Evolutionary conservation across 2,113 vertebrate genomes (phyloP).

Genomic region (Nothoprocta pentlandii): DNA sequence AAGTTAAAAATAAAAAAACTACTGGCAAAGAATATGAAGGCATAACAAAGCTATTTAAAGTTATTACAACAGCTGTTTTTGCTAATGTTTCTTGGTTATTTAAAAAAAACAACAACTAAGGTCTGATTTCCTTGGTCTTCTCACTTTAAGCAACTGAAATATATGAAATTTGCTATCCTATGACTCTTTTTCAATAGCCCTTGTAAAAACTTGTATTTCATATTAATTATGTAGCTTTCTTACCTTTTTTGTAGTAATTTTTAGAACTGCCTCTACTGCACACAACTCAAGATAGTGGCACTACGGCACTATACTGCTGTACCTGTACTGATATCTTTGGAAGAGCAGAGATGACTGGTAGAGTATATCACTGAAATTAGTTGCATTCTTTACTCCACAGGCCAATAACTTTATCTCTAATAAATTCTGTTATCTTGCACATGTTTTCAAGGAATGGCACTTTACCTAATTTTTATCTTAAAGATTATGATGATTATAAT

Average conservation of each 20-base stretch:
- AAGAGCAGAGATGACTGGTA: background rate
- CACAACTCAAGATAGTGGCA: background rate
- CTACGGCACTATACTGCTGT: background rate
- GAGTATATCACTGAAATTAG: background rate
- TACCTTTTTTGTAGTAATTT: background rate
- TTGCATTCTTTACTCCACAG: background rate
- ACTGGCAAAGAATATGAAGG: slow-evolving; percentile 25
- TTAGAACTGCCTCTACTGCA: slow-evolving; percentile 27
- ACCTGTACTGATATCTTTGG: background rate
- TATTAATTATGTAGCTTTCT: background rate
- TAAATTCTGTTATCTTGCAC: background rate
- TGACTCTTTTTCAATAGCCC: slow-evolving; percentile 71
- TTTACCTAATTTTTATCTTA: background rate
- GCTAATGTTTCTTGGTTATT: slow-evolving; percentile 41
- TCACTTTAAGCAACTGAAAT: slow-evolving; percentile 29
- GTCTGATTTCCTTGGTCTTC: slow-evolving; percentile 70
- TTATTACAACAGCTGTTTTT: slow-evolving; percentile 59
- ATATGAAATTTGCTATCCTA: slow-evolving; percentile 6
- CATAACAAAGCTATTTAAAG: slow-evolving; percentile 49
- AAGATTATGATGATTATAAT: background rate
- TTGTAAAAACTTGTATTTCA: slow-evolving; percentile 59
- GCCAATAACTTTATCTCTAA: background rate
- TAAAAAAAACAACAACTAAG: background rate
- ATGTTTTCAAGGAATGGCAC: background rate
- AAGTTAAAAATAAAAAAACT: background rate